A percentile compares a stretch with the other conserved stretches of the same genome.
Conservation (phyloP, 2,888 invertebrate species). For the Macaria liturata region DNA sequence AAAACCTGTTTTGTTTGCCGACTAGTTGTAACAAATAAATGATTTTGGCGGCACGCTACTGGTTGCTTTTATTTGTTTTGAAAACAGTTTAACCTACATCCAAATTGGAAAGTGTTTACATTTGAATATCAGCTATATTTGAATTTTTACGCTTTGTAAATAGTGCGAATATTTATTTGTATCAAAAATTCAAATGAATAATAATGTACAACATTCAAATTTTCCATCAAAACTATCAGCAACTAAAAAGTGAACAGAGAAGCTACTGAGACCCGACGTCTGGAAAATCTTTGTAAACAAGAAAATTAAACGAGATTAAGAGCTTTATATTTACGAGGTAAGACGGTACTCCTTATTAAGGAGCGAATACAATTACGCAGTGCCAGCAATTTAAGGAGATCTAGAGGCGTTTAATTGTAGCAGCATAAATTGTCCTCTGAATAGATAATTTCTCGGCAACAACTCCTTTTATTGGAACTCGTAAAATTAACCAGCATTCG, state of each 20-base stretch:
- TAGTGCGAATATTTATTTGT: too few species aligned
- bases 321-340: constrained; percentile 69
- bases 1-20: constrained; percentile 1
- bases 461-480: constrained; percentile 56
- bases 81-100: too few species aligned
- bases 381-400: constrained; percentile 71
- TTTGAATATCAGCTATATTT: too few species aligned
- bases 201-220: too few species aligned
- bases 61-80: too few species aligned
- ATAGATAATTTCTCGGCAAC: constrained; percentile 63
- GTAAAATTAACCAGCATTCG: constrained; percentile 55
- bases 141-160: too few species aligned
- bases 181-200: too few species aligned
- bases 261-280: constrained; percentile 8
- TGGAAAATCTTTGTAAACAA: constrained; percentile 56
- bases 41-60: too few species aligned
- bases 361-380: constrained; percentile 71
- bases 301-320: constrained; percentile 66
- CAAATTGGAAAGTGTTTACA: too few species aligned
- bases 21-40: neutral
- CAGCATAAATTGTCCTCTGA: constrained; percentile 68
- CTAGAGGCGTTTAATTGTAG: constrained; percentile 69
- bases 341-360: constrained; percentile 66
- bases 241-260: constrained; percentile 2
- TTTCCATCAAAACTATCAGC: too few species aligned